Conservation (phyloP, 2,113 vertebrate species). For the Nycticryphes semicollaris region DNA sequence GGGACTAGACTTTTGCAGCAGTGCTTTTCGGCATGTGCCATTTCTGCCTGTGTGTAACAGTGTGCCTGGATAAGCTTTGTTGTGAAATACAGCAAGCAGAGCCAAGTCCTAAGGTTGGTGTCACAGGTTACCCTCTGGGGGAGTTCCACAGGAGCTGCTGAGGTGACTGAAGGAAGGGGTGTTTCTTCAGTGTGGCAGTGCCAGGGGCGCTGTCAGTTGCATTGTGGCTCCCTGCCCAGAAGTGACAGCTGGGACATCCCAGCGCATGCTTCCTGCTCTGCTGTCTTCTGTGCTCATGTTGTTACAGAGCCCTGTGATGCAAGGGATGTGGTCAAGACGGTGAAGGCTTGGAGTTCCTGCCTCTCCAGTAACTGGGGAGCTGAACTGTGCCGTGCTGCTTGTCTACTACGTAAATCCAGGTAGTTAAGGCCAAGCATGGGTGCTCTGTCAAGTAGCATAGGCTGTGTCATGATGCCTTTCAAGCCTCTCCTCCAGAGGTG, state of each 20-base stretch:
- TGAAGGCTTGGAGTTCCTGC: background rate
- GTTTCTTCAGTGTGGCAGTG: background rate
- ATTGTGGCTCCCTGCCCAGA: background rate
- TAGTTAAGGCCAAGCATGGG: background rate
- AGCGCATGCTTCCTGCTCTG: background rate
- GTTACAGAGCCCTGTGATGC: fast-evolving
- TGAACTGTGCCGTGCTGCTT: background rate
- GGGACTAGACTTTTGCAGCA: background rate
- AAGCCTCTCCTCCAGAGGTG: too few relatives aligned
- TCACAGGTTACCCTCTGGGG: background rate
- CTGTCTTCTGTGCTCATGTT: background rate
- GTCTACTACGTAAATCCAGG: background rate
- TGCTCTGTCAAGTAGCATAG: fast-evolving
- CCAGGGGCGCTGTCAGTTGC: background rate
- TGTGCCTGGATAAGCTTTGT: background rate
- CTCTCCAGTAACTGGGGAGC: background rate
- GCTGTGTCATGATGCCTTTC: fast-evolving
- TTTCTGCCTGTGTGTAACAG: background rate
- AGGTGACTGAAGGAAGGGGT: background rate
- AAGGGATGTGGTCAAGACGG: background rate
- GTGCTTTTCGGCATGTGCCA: background rate
- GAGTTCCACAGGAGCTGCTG: fast-evolving
- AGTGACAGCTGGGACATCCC: background rate
- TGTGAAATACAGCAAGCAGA: background rate
- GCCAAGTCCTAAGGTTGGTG: background rate